Evolutionary conservation across 1,140 invertebrate species (phyloP), one percentile per base, ranked within the genome.

Genomic region (Vollenhovia emeryi): DNA sequence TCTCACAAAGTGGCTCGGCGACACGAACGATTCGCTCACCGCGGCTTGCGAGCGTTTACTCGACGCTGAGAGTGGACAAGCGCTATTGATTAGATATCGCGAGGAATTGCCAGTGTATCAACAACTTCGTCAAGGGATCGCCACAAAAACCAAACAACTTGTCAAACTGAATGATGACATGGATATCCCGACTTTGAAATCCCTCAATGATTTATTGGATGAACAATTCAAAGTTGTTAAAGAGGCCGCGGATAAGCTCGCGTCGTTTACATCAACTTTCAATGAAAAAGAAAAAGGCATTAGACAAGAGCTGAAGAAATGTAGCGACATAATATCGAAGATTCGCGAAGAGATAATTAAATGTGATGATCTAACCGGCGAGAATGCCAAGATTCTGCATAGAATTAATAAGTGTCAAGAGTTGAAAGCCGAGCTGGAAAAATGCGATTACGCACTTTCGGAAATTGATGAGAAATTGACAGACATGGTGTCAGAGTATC

Each of bases 361-460:
- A 94, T 99, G 98, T 94, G 98, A 99, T 92, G 98, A 99, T 94
- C 96, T 98, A 91, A 98, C 97, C 15, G 98, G 98, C 1, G 97
- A 98, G 89, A 98, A 98, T 92, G 96, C 96, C 3, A 98, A 98
- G 92, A 97, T 99, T 74, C 94, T 99, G 48, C 96, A 96, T 79
- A 96, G 98, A 86, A 95, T 99, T 8, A 96, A 97, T 85, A 97
- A 96, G 87, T 97, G 97, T 91, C 96, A 97, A 88, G 94, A 95
- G n/a, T 92, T 98, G 15, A 97, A 97, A 93, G 95, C 95, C 36
- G 96, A 98, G 88, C 92, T 99, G 1, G 95, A 96, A 48, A 95
- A 96, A 60, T 95, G 96, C 55, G 96, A 96, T 83, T 40, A 84
- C 6, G 88, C 92, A 52, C 92, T 96, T 55, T 91, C 94, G 9